Evolutionary conservation across 2,888 invertebrate species (phyloP), one percentile per base, ranked within the genome.

Genomic region (Ceriagrion tenellum): DNA sequence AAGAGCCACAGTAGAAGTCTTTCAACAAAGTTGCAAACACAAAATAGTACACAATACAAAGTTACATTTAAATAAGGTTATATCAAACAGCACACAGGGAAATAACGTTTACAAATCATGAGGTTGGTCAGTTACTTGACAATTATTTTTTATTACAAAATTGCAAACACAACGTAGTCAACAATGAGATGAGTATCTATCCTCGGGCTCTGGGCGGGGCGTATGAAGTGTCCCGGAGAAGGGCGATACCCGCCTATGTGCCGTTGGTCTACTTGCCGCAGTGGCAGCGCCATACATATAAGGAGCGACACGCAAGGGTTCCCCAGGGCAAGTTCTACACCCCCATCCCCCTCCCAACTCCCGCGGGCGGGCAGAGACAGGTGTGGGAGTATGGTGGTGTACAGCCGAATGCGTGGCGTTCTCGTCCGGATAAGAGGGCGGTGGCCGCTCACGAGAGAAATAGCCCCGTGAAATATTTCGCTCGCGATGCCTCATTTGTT

Each of bases 251-350:
- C 10, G 69, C 4, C n/a, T 10, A n/a, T 26, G 69, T 59, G n/a
- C 59, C 69, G 69, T n/a, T 69, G 69, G 69, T 69, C 69, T 69
- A 69, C 69, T 69, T 69, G 69, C n/a, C 69, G n/a, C 59, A 12
- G 59, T 69, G 8, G 47, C 8, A 47, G 47, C 8, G 47, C 47
- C 8, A 69, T 69, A 69, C 69, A 69, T 91, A 91, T 35, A 55
- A 63, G 91, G 91, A 63, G 26, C 91, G 91, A 63, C 91, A 91
- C 91, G 91, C 91, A 26, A 91, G 35, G 59, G n/a, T 23, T 35
- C 91, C 91, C 40, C 40, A 40, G 91, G 91, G 91, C 59, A 63
- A 63, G 91, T 63, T 91, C 63, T 63, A 91, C 91, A 59, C 91
- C 59, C 40, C 63, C 47, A 8, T 8, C 90, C 30, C 90, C 4